Evolutionary conservation across 2,888 invertebrate genomes (phyloP).

Genomic region (Allygus modestus): DNA sequence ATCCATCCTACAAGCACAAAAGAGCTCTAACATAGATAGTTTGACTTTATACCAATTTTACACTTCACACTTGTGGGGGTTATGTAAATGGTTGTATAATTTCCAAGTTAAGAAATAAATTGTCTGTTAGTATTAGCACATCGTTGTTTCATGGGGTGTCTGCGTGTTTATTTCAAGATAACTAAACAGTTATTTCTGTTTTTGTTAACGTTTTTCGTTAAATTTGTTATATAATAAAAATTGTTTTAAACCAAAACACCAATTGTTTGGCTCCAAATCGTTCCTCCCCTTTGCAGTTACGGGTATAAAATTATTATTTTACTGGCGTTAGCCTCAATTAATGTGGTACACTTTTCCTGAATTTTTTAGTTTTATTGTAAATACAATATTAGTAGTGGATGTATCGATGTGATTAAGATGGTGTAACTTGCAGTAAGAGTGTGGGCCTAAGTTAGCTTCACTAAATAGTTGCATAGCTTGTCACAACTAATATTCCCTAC

Average conservation of each 20-base stretch:
- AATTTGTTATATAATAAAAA: background rate
- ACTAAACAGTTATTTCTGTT: background rate
- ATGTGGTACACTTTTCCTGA: background rate
- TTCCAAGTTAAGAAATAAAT: background rate
- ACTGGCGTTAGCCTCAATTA: background rate
- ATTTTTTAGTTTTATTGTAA: conserved; percentile 25
- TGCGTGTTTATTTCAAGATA: background rate
- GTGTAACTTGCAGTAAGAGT: conserved; percentile 27
- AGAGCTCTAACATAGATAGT: background rate
- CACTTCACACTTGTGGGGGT: background rate
- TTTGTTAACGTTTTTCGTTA: background rate
- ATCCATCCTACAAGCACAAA: background rate
- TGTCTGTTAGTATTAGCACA: background rate
- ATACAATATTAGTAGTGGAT: conserved; percentile 34
- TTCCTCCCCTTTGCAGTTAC: conserved; percentile 24
- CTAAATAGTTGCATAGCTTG: conserved; percentile 36
- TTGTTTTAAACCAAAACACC: conserved; percentile 48
- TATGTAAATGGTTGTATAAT: background rate
- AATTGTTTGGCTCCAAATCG: conserved; percentile 19
- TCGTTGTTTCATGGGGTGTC: background rate
- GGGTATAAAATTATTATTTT: conserved; percentile 44
- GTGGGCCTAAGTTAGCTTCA: conserved; percentile 51
- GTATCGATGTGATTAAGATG: conserved; percentile 33
- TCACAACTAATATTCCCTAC: conserved; percentile 31
- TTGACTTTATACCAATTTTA: background rate